A percentile compares a stretch with the other conserved stretches of the same genome.
These are phyloP conservation scores for Mantis religiosa DNA, from an alignment of 2,888 invertebrate genomes.

Conservation along the genomic window DNA sequence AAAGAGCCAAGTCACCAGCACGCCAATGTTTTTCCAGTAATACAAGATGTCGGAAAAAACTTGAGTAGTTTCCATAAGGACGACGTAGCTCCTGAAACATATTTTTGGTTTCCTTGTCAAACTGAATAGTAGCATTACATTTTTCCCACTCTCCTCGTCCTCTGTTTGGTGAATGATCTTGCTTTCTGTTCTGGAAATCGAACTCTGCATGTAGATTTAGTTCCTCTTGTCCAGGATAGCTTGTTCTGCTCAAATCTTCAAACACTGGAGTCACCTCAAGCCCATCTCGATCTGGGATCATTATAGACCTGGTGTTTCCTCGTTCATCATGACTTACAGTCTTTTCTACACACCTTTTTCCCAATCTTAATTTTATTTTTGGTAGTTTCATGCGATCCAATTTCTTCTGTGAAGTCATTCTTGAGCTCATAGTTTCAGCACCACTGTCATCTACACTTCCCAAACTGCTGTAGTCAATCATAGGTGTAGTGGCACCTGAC, in stretches of 20 bases:
- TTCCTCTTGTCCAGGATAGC: constrained; percentile 77
- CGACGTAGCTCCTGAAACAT: constrained; percentile 79
- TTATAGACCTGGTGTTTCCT: background rate
- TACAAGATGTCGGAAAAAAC: constrained; percentile 76
- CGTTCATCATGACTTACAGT: background rate
- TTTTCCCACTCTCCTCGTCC: constrained; percentile 67
- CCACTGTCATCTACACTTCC: background rate
- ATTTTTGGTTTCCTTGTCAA: constrained; percentile 74
- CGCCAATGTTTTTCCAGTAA: constrained; percentile 79
- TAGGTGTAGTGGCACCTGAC: constrained; percentile 21
- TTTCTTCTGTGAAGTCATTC: background rate
- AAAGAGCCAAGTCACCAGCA: constrained; percentile 52
- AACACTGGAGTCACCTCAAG: background rate
- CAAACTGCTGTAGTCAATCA: constrained; percentile 26
- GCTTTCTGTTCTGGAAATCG: constrained; percentile 51
- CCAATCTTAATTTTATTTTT: background rate
- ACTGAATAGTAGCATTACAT: constrained; percentile 72
- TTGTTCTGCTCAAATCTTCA: constrained; percentile 40
- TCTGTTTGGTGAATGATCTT: background rate
- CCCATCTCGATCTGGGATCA: constrained; percentile 6
- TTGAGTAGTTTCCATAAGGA: constrained; percentile 83
- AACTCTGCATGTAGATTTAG: constrained; percentile 71
- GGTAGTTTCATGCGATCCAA: background rate
- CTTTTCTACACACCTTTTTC: background rate
- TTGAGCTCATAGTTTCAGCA: background rate